Evolutionary conservation across 2,113 vertebrate species (phyloP), one percentile per base, ranked within the genome.

Genomic region (Taurulus bubalis): DNA sequence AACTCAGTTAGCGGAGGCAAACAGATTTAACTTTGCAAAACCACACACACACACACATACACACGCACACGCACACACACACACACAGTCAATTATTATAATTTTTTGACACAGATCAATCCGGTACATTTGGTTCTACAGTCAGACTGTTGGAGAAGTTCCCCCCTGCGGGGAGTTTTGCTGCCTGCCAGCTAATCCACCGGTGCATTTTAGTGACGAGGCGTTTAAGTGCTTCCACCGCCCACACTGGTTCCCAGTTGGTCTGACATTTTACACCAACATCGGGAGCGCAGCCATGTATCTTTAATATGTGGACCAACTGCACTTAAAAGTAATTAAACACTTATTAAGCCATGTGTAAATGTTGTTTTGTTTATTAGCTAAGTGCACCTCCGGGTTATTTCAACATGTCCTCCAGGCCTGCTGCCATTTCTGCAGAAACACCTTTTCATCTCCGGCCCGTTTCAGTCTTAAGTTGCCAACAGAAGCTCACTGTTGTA

Each of bases 141-240:
- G n/a, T 73, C 34, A 26, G 65, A 68, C 66, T 64, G n/a, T 12
- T 24, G 26, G 24, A 42, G 18, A 63, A 24, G 32, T 56, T 85
- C 38, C 22, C 18, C 0, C n/a, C 74, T 15, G 5, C 14, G 34
- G 77, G 1, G 67, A 73, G 16, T 15, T 55, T 76, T 34, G 2
- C 58, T 28, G 68, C 74, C 69, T 10, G 51, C 80, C 38, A 22
- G 26, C 12, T 80, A 22, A 70, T 80, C 51, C 69, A 59, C 59
- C 68, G 26, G 5, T 66, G 42, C 51, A 24, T 55, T 71, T 36
- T 30, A 14, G 14, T 8, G 32, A 65, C 56, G 6, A 32, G 38
- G 24, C 8, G 58, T 56, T 20, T 14, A 62, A 75, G 56, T 53
- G 32, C 49, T 36, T 60, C 18, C 18, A 20, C 45, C 42, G 42